phyloP scores from a whole-genome alignment of 2,888 invertebrate species.

The Timema cristinae region DNA sequence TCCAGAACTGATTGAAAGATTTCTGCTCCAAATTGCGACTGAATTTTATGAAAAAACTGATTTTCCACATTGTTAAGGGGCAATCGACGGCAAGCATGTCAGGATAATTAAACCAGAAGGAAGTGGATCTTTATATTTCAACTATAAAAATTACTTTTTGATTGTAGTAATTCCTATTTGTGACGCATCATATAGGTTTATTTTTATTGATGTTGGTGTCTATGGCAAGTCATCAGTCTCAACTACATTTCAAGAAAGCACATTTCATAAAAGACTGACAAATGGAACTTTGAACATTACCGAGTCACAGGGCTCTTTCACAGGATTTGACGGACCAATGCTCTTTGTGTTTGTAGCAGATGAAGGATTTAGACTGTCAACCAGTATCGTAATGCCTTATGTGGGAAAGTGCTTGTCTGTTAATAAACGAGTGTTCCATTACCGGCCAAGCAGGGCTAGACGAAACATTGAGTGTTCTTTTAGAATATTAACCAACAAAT shows the following conservation, averaged over 20 bases:
- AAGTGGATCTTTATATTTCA: not conserved
- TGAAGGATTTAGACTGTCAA: too few relatives aligned
- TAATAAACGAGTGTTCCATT: too few relatives aligned
- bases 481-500: too few relatives aligned
- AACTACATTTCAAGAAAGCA: not conserved
- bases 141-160: not conserved
- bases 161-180: not conserved
- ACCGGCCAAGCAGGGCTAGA: too few relatives aligned
- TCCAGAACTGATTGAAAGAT: not conserved
- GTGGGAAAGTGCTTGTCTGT: too few relatives aligned
- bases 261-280: not conserved
- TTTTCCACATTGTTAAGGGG: not conserved
- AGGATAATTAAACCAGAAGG: too few relatives aligned
- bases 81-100: not conserved
- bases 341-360: not conserved
- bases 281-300: not conserved
- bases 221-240: not conserved
- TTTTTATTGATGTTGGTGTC: not conserved
- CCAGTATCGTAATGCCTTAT: too few relatives aligned
- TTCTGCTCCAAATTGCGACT: not conserved
- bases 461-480: too few relatives aligned
- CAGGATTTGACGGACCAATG: not conserved
- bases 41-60: not conserved
- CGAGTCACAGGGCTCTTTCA: not conserved
- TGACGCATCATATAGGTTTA: not conserved